Percentiles rank a stretch among this genome's conserved stretches.
Evolutionary conservation across 2,888 invertebrate genomes (phyloP).

Genomic region (Cremastinae sp.): DNA sequence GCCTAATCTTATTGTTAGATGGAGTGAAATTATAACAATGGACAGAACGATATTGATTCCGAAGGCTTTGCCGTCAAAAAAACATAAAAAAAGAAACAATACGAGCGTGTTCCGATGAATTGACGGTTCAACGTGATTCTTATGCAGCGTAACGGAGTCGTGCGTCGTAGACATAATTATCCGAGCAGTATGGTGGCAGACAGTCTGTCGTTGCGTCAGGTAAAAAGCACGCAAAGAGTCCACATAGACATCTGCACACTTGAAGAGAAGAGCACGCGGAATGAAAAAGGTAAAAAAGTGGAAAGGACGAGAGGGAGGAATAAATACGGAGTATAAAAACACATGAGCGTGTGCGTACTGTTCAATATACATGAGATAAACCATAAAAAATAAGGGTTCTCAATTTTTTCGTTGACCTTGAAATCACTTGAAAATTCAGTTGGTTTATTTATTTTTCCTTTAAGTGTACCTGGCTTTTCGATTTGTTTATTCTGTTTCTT

Average conservation of each 20-base stretch:
- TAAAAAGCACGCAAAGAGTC: conserved; percentile 9
- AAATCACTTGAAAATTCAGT: too few relatives aligned
- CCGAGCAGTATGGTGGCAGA: conserved; percentile 66
- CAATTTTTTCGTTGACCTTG: too few relatives aligned
- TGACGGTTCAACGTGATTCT: conserved; percentile 26
- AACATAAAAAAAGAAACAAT: background rate
- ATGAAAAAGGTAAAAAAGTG: conserved; percentile 12
- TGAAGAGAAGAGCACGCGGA: conserved; percentile 21
- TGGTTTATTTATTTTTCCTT: too few relatives aligned
- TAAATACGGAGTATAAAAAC: background rate
- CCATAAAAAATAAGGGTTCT: too few relatives aligned
- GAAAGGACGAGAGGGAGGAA: background rate
- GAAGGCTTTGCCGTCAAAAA: too few relatives aligned
- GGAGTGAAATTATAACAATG: too few relatives aligned
- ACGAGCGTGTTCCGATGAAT: background rate
- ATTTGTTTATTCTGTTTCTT: too few relatives aligned
- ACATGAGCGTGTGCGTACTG: too few relatives aligned
- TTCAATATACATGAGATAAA: too few relatives aligned
- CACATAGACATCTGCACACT: background rate
- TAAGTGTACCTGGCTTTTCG: too few relatives aligned
- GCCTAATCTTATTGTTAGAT: too few relatives aligned
- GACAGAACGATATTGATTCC: background rate
- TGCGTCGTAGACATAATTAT: conserved; percentile 69
- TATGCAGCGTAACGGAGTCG: conserved; percentile 57
- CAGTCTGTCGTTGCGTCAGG: conserved; percentile 64